Evolutionary conservation across 2,113 vertebrate species (phyloP), one percentile per base, ranked within the genome.

Genomic region (Embiotoca jacksoni): DNA sequence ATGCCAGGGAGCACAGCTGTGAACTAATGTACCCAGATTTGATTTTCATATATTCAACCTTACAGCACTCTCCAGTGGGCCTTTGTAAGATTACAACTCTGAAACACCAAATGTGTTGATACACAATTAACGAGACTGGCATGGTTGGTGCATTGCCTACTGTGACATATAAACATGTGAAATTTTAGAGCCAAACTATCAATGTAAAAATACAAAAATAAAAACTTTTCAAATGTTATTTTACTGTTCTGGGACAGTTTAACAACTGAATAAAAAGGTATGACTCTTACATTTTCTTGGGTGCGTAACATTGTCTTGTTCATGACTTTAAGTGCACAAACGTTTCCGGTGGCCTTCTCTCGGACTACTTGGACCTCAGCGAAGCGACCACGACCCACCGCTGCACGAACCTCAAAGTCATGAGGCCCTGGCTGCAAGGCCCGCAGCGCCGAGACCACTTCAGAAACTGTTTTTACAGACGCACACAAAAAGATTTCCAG

Each of bases 301-400:
- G 90, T 86, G 74, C 95, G 66, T 85, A 99, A 87, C 58, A 93
- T 83, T 56, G 87, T 84, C 90, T 99, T 99, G 77, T 95, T 95
- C 96, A 97, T 98, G 86, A 97, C 92, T 92, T 99, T 99, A 94
- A 99, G 96, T 37, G 98, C 98, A 79, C 96, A 99, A 41, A 98
- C 89, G 44, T 98, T 96, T 35, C 97, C 97, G 0, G 96, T 97
- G 2, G 92, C 89, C 79, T 93, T 97, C 91, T 99, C 98, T 66
- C 93, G 94, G 11, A 98, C 97, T 52, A 99, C 96, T 75, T 95
- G 94, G 68, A 99, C 97, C 75, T 99, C 96, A 1, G 96, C 95
- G 77, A 97, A 98, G 65, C 92, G 96, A 32, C 98, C 97, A 6
- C 95, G 94, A 10, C 97, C 97, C 80, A 99, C 94, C n/a, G 97